Evolutionary conservation across 1,140 invertebrate species (phyloP).

Genomic region (Atopsyche davidsoni): DNA sequence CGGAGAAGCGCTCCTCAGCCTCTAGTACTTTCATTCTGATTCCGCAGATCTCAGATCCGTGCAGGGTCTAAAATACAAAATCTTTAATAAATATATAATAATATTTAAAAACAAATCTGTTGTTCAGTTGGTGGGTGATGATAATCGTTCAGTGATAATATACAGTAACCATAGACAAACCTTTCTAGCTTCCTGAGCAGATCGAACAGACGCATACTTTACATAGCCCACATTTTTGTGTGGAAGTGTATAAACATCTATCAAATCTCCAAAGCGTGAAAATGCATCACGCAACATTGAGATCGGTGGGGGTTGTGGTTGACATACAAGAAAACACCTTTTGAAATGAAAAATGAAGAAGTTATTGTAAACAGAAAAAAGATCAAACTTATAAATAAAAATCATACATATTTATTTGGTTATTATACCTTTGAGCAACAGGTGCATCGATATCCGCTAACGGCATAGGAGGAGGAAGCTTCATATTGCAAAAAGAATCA

Average conservation of each 20-base stretch:
- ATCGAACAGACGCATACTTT: constrained; percentile 72
- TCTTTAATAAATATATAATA: constrained; percentile 12
- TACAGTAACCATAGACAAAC: too few species aligned
- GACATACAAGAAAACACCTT: constrained; percentile 73
- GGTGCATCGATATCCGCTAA: constrained; percentile 64
- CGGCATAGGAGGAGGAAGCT: constrained; percentile 66
- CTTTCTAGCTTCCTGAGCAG: constrained; percentile 73
- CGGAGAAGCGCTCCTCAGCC: constrained; percentile 62
- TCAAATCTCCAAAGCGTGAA: constrained; percentile 86
- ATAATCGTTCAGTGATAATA: too few species aligned
- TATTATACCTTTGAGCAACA: constrained; percentile 37
- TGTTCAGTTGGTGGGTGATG: constrained; percentile 31
- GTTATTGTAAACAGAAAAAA: constrained; percentile 3
- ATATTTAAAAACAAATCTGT: not conserved
- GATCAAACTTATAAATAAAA: not conserved
- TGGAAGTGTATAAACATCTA: constrained; percentile 82
- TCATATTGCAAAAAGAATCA: constrained; percentile 52
- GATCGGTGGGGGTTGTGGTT: constrained; percentile 71
- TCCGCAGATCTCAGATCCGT: constrained; percentile 79
- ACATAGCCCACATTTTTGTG: constrained; percentile 90
- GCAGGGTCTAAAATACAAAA: constrained; percentile 47
- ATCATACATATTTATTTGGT: too few species aligned
- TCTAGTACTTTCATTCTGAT: constrained; percentile 80
- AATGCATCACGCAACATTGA: constrained; percentile 83
- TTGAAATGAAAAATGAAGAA: constrained; percentile 32